Conservation (phyloP, 2,113 vertebrate genomes). For the Bubalus kerabau region DNA sequence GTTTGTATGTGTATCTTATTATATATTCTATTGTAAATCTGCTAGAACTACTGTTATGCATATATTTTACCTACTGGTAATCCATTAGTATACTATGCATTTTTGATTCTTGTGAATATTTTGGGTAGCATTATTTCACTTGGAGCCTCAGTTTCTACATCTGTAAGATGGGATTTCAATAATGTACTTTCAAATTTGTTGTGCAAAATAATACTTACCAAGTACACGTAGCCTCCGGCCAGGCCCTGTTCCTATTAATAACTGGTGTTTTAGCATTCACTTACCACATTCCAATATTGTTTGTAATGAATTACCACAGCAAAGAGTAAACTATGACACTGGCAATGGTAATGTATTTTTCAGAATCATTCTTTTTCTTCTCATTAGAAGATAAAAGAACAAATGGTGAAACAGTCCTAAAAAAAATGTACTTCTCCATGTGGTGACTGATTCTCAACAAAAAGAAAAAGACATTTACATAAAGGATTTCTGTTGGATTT, state of each 20-base stretch:
- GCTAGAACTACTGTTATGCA: background rate
- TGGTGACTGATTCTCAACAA: background rate
- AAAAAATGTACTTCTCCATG: background rate
- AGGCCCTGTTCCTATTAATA: background rate
- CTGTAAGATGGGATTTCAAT: background rate
- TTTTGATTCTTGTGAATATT: background rate
- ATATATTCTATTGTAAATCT: background rate
- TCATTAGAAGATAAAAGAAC: conserved; percentile 1
- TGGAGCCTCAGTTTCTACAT: background rate
- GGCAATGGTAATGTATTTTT: background rate
- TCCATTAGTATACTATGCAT: background rate
- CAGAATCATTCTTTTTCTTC: background rate
- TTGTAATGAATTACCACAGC: background rate
- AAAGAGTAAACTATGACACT: background rate
- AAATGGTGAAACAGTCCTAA: background rate
- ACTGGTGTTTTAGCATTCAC: background rate
- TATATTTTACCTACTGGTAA: background rate
- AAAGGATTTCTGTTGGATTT: conserved; percentile 11
- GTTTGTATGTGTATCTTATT: background rate
- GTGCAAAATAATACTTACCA: background rate
- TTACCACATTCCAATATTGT: background rate
- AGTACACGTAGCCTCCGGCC: background rate
- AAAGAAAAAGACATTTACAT: background rate
- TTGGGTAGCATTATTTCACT: background rate
- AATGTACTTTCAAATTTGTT: background rate